Evolutionary conservation across 2,113 vertebrate species (phyloP).

Genomic region (Thomomys bottae): DNA sequence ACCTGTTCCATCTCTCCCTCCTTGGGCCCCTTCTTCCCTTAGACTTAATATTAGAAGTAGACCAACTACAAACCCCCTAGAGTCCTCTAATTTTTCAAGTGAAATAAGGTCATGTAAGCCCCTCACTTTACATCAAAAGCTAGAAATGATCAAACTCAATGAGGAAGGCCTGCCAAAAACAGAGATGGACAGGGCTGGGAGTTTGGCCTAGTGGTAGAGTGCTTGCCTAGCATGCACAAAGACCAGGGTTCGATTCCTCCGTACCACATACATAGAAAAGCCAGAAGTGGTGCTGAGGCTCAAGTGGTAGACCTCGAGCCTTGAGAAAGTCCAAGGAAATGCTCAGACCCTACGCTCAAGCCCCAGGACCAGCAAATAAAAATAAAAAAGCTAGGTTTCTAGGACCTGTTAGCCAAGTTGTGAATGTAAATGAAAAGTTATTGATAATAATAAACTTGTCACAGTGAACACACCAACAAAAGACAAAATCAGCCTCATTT

Average conservation of each 20-base stretch:
- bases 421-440: not conserved
- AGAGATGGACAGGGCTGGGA: not conserved
- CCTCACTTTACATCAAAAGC: not conserved
- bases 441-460: not conserved
- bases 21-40: not conserved
- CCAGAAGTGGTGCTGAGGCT: no score
- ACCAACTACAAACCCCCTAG: not conserved
- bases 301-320: no score
- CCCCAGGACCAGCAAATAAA: no score
- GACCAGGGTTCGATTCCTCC: no score
- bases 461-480: not conserved
- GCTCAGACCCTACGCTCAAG: no score
- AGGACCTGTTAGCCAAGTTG: not conserved
- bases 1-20: not conserved
- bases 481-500: not conserved
- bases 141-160: not conserved
- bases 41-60: not conserved
- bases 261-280: no score
- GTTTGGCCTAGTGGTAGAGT: no score
- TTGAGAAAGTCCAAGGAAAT: no score
- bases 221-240: no score
- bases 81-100: not conserved
- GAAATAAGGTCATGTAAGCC: not conserved
- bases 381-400: not conserved
- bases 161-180: not conserved